Evolutionary conservation across 2,888 invertebrate genomes (phyloP).

Genomic region (Luffia ferchaultella): DNA sequence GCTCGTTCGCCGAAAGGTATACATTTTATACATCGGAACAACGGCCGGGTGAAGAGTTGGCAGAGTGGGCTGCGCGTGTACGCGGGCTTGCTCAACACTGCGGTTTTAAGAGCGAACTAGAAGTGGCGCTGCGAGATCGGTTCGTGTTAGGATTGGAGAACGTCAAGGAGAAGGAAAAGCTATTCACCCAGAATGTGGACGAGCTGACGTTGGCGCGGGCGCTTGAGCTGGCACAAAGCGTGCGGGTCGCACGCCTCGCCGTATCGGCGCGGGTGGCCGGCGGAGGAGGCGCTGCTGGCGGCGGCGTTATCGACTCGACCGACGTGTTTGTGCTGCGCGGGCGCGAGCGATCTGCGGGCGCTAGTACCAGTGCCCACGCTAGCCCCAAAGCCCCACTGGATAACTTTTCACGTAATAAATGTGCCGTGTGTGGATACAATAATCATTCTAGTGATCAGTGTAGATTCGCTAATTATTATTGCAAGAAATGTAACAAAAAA

Average conservation of each 20-base stretch:
- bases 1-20: conserved; percentile 10
- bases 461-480: conserved; percentile 7
- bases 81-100: conserved; percentile 9
- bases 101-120: conserved; percentile 9
- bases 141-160: conserved; percentile 13
- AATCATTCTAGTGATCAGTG: conserved; percentile 9
- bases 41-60: conserved; percentile 6
- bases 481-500: conserved; percentile 6
- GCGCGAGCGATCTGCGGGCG: not conserved
- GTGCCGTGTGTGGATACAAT: conserved; percentile 9
- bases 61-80: conserved; percentile 12
- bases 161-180: conserved; percentile 11
- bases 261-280: not conserved
- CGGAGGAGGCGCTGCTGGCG: not conserved
- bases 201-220: conserved; percentile 12
- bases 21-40: conserved; percentile 12
- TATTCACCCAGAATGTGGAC: conserved; percentile 13
- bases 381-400: not conserved
- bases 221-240: too few relatives aligned
- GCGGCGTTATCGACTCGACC: not conserved
- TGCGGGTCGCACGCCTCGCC: conserved; percentile 2
- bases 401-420: not conserved
- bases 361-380: not conserved
- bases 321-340: conserved; percentile 1
- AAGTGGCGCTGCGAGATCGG: conserved; percentile 10